Base-by-base conservation (phyloP, 2,113 vertebrate genomes). In the Gracilinanus agilis region DNA sequence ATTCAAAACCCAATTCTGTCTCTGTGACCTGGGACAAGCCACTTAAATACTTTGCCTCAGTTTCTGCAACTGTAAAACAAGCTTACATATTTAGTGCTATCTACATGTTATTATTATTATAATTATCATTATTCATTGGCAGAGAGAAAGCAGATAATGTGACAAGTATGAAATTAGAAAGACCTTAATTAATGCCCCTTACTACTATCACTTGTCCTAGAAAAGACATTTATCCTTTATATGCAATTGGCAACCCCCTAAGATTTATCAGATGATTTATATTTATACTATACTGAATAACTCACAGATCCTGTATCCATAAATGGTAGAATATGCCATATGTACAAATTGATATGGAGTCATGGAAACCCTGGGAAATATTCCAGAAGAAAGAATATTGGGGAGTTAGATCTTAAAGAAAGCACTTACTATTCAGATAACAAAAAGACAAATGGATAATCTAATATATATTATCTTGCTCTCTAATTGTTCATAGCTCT, bases 111-210 rank as follows among this genome's bases (percentile, higher is more conserved):
- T 83, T 75, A 83, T 83, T 75, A 7, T 75, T 83, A 8, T 83
- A 40, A 34, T 56, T 9, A 56, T 75, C n/a, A 16, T 83, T 40
- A 29, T 40, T 40, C 40, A 40, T 23, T 83, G 6, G 40, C 34
- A 83, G 34, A 75, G 19, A 75, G 19, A 40, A 16, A 83, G 67
- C 40, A n/a, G 67, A 40, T 83, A 8, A 21, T 2, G 34, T 75
- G 34, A 34, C 19, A 7, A 24, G 67, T 75, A 75, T 92, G 27
- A 91, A 96, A 95, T 67, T 94, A 6, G 90, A 67, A 93, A 90
- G 44, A 53, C 4, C 92, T 93, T 40, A 75, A 44, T 19, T 88
- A 92, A 91, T 96, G 91, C 44, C 88, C 54, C 54, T 19, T 34
- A 11, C 12, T 89, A 24, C 25, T 5, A 24, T 44, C 3, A 53